Evolutionary conservation across 2,113 vertebrate genomes (phyloP).

Genomic region (Mastomys coucha): DNA sequence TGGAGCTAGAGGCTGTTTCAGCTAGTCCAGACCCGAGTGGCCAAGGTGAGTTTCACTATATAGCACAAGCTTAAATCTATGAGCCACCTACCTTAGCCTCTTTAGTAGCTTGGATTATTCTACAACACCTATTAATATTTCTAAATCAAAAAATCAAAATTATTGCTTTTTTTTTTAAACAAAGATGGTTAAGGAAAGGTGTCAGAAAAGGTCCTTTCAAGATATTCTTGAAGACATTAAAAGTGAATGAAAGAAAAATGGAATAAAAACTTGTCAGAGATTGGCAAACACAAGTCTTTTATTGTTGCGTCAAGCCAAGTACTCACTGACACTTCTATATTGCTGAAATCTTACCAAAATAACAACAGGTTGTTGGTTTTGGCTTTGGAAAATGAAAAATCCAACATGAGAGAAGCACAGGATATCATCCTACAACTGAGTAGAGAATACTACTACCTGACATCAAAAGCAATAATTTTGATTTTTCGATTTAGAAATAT

Average conservation of each 20-base stretch:
- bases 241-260: slow-evolving; percentile 96
- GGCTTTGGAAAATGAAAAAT: slow-evolving; percentile 93
- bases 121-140: slow-evolving; percentile 1
- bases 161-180: slow-evolving; percentile 11
- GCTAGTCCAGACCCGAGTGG: no score
- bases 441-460: slow-evolving; percentile 90
- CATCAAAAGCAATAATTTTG: no score
- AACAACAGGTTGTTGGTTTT: slow-evolving; percentile 94
- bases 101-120: neutral
- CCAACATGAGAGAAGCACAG: slow-evolving; percentile 91
- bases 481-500: no score
- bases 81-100: neutral
- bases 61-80: neutral
- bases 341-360: slow-evolving; percentile 90
- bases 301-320: slow-evolving; percentile 83
- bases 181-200: slow-evolving; percentile 90
- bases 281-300: slow-evolving; percentile 85
- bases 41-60: slow-evolving; percentile 53
- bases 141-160: slow-evolving; percentile 39
- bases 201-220: slow-evolving; percentile 92
- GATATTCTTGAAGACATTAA: slow-evolving; percentile 94
- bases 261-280: slow-evolving; percentile 87
- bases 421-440: slow-evolving; percentile 91
- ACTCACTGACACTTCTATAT: slow-evolving; percentile 81
- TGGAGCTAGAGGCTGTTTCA: no score